Evolutionary conservation across 1,140 invertebrate species (phyloP).

Genomic region (Listronotus bonariensis): DNA sequence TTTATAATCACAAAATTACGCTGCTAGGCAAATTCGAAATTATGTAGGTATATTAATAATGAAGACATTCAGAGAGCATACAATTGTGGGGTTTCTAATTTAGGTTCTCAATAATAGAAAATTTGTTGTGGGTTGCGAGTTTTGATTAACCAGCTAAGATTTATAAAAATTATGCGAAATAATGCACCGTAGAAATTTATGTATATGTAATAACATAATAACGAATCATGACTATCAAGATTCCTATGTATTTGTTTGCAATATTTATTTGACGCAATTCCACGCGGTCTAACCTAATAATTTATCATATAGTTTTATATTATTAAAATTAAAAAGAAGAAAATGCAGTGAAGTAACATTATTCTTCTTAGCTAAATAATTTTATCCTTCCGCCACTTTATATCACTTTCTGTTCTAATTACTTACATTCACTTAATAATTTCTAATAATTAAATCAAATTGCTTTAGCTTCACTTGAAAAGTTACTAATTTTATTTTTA

Average conservation of each 20-base stretch:
- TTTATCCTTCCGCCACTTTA: slow-evolving; percentile 22
- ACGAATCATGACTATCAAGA: slow-evolving; percentile 16
- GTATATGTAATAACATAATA: slow-evolving; percentile 2
- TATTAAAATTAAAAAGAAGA: slow-evolving; percentile 25
- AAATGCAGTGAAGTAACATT: slow-evolving; percentile 17
- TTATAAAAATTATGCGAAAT: slow-evolving; percentile 2
- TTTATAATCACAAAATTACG: too few species aligned
- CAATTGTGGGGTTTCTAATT: slow-evolving; percentile 4
- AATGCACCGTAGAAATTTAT: slow-evolving; percentile 7
- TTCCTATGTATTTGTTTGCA: slow-evolving; percentile 4
- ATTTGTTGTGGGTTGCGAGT: slow-evolving; percentile 6
- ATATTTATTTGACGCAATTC: slow-evolving; percentile 19
- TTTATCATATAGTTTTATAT: slow-evolving; percentile 15
- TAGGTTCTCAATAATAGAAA: slow-evolving; percentile 10
- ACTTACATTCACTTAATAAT: slow-evolving; percentile 28
- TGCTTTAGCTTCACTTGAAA: slow-evolving; percentile 31
- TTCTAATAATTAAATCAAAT: slow-evolving; percentile 33
- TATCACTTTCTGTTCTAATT: slow-evolving; percentile 34
- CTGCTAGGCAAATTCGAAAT: slow-evolving; percentile 1
- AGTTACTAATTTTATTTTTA: slow-evolving; percentile 18
- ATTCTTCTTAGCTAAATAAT: slow-evolving; percentile 23
- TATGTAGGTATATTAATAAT: slow-evolving; percentile 5
- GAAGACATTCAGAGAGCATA: slow-evolving; percentile 3
- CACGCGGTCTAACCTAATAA: slow-evolving; percentile 6
- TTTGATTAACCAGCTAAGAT: slow-evolving; percentile 8